phyloP scores from a whole-genome alignment of 2,888 invertebrate species.

The Cordilura impudica region DNA sequence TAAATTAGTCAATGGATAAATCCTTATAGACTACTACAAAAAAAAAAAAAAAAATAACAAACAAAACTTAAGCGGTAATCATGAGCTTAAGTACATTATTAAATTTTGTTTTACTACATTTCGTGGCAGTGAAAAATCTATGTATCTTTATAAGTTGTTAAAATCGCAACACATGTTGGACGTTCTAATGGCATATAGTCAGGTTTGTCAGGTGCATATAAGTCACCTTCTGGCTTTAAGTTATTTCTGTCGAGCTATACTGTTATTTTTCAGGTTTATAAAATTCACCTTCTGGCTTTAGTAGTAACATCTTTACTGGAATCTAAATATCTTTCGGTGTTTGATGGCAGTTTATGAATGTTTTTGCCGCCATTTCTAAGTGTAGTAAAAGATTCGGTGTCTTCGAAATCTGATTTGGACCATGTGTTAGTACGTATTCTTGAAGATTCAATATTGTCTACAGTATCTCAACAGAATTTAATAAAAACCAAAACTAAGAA shows the following conservation, averaged over 20 bases:
- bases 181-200: slow-evolving; percentile 75
- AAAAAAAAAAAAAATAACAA: no score
- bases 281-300: slow-evolving; percentile 79
- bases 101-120: no score
- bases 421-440: slow-evolving; percentile 74
- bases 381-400: slow-evolving; percentile 52
- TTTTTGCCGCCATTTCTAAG: slow-evolving; percentile 35
- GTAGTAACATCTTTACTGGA: slow-evolving; percentile 77
- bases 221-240: slow-evolving; percentile 77
- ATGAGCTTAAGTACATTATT: no score
- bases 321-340: slow-evolving; percentile 75
- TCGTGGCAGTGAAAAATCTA: no score
- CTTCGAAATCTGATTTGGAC: slow-evolving; percentile 72
- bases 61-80: no score
- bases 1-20: no score
- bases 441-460: slow-evolving; percentile 68
- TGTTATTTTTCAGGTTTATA: slow-evolving; percentile 74
- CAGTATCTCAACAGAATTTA: slow-evolving; percentile 63
- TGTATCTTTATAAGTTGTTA: no score
- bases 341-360: slow-evolving; percentile 33
- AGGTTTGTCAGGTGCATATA: slow-evolving; percentile 66
- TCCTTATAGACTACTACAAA: no score
- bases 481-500: background rate
- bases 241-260: slow-evolving; percentile 78
- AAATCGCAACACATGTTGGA: no score